Percentiles rank a stretch among this genome's conserved stretches.
Conservation (phyloP, 2,888 invertebrate species). For the Drosophila rubida region DNA sequence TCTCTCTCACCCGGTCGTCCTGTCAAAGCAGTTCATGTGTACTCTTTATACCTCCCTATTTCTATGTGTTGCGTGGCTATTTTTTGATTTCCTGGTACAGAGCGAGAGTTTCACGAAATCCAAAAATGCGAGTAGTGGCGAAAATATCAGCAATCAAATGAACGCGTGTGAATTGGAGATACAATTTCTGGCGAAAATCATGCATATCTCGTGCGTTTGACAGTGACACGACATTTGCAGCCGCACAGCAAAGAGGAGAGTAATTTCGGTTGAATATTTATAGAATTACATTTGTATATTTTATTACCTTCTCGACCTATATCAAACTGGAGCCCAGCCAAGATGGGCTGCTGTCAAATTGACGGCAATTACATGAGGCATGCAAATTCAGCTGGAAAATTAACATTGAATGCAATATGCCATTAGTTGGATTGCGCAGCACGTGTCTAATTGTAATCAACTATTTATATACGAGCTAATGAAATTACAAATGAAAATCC, state of each 20-base stretch:
- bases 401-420: neutral
- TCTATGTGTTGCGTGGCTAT: neutral
- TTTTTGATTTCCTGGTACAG: neutral
- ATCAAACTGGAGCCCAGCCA: slow-evolving; percentile 15
- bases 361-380: neutral
- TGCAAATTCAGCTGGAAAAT: neutral
- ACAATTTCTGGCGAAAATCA: slow-evolving; percentile 3
- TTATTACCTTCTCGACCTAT: slow-evolving; percentile 16
- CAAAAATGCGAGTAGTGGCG: slow-evolving; percentile 5
- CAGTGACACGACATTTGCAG: slow-evolving; percentile 45
- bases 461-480: neutral
- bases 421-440: neutral
- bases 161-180: slow-evolving; percentile 15
- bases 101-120: neutral
- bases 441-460: neutral
- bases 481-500: neutral
- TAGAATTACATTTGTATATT: slow-evolving; percentile 23
- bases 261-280: slow-evolving; percentile 28
- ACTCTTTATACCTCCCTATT: no score
- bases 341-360: slow-evolving; percentile 20
- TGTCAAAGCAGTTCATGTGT: neutral
- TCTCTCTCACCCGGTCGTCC: neutral
- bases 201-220: slow-evolving; percentile 34
- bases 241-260: slow-evolving; percentile 2
- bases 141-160: slow-evolving; percentile 22